phyloP scores from a whole-genome alignment of 2,797 vertebrate genomes.

The Coranthus polyacanthus region DNA sequence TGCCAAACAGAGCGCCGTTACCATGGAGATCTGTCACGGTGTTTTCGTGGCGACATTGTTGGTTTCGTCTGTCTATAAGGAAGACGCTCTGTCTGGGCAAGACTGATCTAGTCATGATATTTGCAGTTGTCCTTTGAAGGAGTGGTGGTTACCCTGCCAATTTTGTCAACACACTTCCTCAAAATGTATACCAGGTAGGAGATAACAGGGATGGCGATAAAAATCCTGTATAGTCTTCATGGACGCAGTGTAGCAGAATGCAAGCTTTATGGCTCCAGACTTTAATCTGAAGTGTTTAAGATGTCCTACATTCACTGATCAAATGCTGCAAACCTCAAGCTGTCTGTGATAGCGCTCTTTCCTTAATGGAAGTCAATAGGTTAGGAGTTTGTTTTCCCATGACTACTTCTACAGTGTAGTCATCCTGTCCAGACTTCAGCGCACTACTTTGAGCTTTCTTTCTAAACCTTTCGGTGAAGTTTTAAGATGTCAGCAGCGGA shows the following conservation, averaged over 20 bases:
- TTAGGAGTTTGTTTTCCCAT: not conserved
- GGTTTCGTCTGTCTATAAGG: conserved; percentile 50
- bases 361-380: not conserved
- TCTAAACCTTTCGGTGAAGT: not conserved
- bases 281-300: not conserved
- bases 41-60: conserved; percentile 64
- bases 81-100: conserved; percentile 59
- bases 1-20: conserved; percentile 75
- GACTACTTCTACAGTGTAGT: not conserved
- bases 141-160: conserved; percentile 12
- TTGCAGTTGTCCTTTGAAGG: conserved; percentile 19
- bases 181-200: conserved; percentile 37
- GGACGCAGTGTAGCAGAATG: not conserved
- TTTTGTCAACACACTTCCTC: conserved; percentile 15
- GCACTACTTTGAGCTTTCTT: not conserved
- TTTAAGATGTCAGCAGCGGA: conserved; percentile 23
- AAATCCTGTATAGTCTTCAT: not conserved
- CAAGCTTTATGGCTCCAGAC: not conserved
- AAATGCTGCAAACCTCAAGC: not conserved
- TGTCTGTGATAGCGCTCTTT: conserved; percentile 4
- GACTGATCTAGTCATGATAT: conserved; percentile 49
- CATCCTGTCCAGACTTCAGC: not conserved
- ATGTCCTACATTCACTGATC: not conserved
- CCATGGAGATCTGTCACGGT: conserved; percentile 61
- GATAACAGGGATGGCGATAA: conserved; percentile 25